Conservation (phyloP, 23 tunicate genomes). For the Ciona savignyi region DNA sequence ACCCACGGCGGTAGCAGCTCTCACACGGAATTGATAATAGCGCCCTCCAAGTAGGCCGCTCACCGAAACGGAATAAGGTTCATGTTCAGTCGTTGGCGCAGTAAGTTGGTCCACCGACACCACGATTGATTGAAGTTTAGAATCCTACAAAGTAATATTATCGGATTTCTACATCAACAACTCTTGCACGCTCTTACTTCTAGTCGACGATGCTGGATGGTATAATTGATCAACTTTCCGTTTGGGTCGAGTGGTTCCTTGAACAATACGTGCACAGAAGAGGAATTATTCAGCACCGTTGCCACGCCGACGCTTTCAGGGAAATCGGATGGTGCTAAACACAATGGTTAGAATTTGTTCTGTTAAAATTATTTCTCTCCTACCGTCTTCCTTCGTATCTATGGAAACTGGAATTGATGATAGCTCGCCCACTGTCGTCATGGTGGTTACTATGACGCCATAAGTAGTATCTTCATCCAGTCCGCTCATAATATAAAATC, state of each 20-base stretch:
- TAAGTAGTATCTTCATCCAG: constrained; percentile 33
- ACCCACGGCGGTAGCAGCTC: constrained; percentile 58
- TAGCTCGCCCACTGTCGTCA: constrained; percentile 26
- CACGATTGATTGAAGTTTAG: background rate
- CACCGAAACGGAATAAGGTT: constrained; percentile 16
- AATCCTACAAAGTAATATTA: constrained; percentile 5
- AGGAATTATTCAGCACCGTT: constrained; percentile 26
- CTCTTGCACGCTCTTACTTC: constrained; percentile 22
- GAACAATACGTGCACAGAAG: constrained; percentile 34
- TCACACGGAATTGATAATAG: constrained; percentile 30
- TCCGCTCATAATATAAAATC: constrained; percentile 12
- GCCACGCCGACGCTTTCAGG: constrained; percentile 17
- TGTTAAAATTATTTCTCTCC: too few species aligned
- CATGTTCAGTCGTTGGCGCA: background rate
- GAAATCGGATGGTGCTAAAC: constrained; percentile 44
- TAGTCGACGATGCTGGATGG: constrained; percentile 14
- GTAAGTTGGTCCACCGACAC: constrained; percentile 4
- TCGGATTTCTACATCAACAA: too few species aligned
- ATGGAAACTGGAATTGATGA: constrained; percentile 10
- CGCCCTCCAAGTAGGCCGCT: constrained; percentile 47
- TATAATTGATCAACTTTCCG: constrained; percentile 26
- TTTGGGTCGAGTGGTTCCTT: constrained; percentile 47
- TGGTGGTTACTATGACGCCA: constrained; percentile 28
- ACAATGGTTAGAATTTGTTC: too few species aligned
- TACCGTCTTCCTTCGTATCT: constrained; percentile 51